Base-by-base conservation (phyloP, 2,113 vertebrate species). In the Plecturocebus donacophilus region DNA sequence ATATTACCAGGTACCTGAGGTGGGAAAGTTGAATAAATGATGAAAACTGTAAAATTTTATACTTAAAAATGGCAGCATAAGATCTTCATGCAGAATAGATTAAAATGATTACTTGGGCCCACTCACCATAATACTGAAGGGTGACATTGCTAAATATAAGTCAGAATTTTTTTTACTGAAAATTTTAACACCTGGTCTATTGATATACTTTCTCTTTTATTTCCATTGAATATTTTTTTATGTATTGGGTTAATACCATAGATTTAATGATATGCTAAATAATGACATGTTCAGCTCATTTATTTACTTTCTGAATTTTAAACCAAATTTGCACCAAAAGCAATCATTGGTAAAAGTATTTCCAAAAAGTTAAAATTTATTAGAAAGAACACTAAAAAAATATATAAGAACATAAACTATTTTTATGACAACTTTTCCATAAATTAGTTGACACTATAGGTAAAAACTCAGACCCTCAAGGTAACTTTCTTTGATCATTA, bases 341-440 rank as follows among this genome's bases (percentile, higher is more conserved):
- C 3, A 87, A 73, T 35, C 5, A 77, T 20, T 85, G 13, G 9
- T 93, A 8, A 76, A 87, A 93, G 35, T 58, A 76, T 92, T 87
- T 87, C 2, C 8, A 79, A 80, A 38, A 9, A 25, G 77, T 91
- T 75, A 70, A 68, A 81, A 81, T 61, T 35, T n/a, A 91, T 70
- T 85, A 49, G 38, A 88, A 90, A 66, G 87, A 47, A 54, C 47
- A 83, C 38, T 73, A 56, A 76, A 83, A 73, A 64, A 66, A 87
- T 16, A 47, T 42, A 49, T 49, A 47, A 35, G 19, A 75, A 52
- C 2, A 52, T 76, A 54, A 80, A 32, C 3, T n/a, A 47, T 64
- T 92, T 70, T 85, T 42, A 81, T 88, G 11, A 1, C 25, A 56
- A 66, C 12, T 35, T 0, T 64, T 49, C 71, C 71, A 1, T 64